These are phyloP conservation scores for Melieria omissa DNA, from an alignment of 2,888 invertebrate species.

Conservation along the genomic window DNA sequence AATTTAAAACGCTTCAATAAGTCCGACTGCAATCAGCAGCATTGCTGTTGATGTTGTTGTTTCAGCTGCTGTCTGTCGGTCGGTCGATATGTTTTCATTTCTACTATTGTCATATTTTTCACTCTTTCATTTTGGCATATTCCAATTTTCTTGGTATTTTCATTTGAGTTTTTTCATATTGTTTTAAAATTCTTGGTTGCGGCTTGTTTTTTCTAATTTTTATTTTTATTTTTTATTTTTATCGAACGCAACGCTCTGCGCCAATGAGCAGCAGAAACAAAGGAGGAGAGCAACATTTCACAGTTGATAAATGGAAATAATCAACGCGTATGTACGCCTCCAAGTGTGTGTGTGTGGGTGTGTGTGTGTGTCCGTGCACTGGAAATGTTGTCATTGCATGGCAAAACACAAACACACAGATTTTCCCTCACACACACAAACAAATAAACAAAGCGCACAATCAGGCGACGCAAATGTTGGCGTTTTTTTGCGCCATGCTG, in stretches of 20 bases:
- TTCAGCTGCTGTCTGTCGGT: too few species aligned
- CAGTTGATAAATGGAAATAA: slow-evolving; percentile 32
- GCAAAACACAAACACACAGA: too few species aligned
- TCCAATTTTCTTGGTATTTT: not conserved
- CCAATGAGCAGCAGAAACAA: not conserved
- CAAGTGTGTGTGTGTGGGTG: not conserved
- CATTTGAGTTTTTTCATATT: too few species aligned
- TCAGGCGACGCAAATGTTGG: too few species aligned
- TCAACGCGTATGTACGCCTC: slow-evolving; percentile 18
- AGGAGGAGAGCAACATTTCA: slow-evolving; percentile 20
- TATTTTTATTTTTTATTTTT: too few species aligned
- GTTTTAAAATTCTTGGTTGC: too few species aligned
- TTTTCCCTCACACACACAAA: too few species aligned
- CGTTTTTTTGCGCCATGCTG: too few species aligned
- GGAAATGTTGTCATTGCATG: not conserved
- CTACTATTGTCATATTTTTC: too few species aligned
- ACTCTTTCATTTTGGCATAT: not conserved
- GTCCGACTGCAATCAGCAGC: slow-evolving; percentile 17
- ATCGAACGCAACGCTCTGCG: not conserved
- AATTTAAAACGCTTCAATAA: slow-evolving; percentile 26
- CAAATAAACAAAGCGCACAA: too few species aligned
- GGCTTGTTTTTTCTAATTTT: too few species aligned
- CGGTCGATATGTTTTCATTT: too few species aligned
- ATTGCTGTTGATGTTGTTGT: not conserved
- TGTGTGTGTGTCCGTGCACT: not conserved